These are phyloP conservation scores for Anthoscopus minutus DNA, from an alignment of 2,113 vertebrate species.

Conservation along the genomic window DNA sequence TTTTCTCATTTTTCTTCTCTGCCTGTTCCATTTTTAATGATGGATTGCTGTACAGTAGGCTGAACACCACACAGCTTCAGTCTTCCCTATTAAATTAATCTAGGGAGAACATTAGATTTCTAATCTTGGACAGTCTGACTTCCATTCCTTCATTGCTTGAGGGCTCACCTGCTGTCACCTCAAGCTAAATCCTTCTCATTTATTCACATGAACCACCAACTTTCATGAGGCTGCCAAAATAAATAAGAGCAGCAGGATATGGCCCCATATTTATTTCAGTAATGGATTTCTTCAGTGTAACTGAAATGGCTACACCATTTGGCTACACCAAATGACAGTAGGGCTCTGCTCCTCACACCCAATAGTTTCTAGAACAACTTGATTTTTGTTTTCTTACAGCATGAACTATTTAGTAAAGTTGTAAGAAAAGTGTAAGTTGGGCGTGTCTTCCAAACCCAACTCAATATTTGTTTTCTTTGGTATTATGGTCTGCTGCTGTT, in stretches of 20 bases:
- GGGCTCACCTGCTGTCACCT: slow-evolving; percentile 37
- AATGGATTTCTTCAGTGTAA: not conserved
- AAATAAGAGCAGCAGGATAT: not conserved
- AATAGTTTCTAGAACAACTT: not conserved
- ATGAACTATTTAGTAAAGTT: not conserved
- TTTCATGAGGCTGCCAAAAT: slow-evolving; percentile 6
- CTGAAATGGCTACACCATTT: no score
- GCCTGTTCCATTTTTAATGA: slow-evolving; percentile 49
- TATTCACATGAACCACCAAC: not conserved
- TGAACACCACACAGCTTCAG: slow-evolving; percentile 12
- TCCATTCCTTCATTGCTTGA: slow-evolving; percentile 18
- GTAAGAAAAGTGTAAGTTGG: not conserved
- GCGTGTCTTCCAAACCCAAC: not conserved
- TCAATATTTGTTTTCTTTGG: not conserved
- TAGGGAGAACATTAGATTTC: slow-evolving; percentile 31
- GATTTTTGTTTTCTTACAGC: not conserved
- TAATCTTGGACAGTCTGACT: slow-evolving; percentile 21
- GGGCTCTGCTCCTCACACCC: not conserved
- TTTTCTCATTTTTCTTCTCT: slow-evolving; percentile 24
- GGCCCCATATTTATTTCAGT: not conserved
- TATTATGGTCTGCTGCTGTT: not conserved
- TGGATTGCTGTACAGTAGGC: slow-evolving; percentile 19
- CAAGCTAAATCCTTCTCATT: slow-evolving; percentile 25
- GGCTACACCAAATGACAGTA: not conserved
- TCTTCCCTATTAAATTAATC: slow-evolving; percentile 39